A percentile compares a stretch with the other conserved stretches of the same genome.
These are phyloP conservation scores for Autographa gamma DNA, from an alignment of 2,888 invertebrate species.

Conservation along the genomic window DNA sequence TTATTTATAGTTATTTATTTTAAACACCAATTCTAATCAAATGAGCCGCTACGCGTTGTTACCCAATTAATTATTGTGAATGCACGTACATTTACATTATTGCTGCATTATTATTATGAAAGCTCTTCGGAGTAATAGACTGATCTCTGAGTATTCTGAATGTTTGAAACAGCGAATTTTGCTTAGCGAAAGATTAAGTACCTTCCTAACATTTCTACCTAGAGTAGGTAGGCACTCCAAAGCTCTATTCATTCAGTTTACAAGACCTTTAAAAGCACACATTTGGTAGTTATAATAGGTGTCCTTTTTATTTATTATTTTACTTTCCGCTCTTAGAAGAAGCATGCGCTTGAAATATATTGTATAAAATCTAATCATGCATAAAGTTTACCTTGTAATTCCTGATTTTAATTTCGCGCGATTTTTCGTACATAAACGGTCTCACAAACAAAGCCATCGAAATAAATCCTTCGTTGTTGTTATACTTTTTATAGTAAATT, in stretches of 20 bases:
- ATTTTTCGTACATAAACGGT: too few species aligned
- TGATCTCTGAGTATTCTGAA: neutral
- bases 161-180: constrained; percentile 38
- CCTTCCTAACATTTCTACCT: neutral
- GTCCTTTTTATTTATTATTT: neutral
- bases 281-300: neutral
- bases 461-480: too few species aligned
- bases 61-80: neutral
- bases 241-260: neutral
- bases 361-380: neutral
- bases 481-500: too few species aligned
- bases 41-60: constrained; percentile 32
- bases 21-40: neutral
- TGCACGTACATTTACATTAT: neutral
- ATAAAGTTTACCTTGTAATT: too few species aligned
- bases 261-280: neutral
- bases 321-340: neutral
- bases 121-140: neutral
- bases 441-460: too few species aligned
- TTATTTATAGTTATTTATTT: neutral
- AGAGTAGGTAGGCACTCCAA: neutral
- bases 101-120: neutral
- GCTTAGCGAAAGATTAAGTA: constrained; percentile 47
- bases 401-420: too few species aligned
- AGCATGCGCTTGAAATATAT: neutral